Evolutionary conservation across 2,888 invertebrate species (phyloP).

Genomic region (Leptinotarsa juncta): DNA sequence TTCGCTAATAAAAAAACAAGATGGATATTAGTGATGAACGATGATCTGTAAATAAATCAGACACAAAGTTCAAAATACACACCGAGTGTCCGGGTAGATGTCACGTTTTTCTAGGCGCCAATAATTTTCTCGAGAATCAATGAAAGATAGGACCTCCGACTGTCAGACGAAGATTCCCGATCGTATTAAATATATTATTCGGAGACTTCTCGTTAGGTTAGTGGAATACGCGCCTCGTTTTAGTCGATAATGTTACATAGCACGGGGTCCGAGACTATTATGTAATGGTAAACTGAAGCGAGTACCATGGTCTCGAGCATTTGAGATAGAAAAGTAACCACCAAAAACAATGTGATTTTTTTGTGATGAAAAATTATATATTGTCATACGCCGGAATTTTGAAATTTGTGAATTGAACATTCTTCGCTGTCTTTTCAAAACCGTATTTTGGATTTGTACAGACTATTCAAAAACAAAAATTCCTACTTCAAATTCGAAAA

Average conservation of each 20-base stretch:
- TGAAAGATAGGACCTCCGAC: conserved; percentile 31
- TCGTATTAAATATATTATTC: conserved; percentile 48
- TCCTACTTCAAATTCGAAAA: not conserved
- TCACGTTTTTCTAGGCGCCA: not conserved
- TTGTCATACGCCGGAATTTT: conserved; percentile 42
- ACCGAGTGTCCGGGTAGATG: not conserved
- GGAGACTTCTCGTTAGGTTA: conserved; percentile 44
- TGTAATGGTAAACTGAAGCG: conserved; percentile 39
- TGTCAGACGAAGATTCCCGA: conserved; percentile 43
- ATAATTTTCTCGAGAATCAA: conserved; percentile 31
- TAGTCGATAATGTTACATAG: conserved; percentile 56
- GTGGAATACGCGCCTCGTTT: conserved; percentile 46
- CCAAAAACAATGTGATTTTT: conserved; percentile 43
- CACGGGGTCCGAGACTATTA: conserved; percentile 45
- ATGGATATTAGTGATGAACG: not conserved
- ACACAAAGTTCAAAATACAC: not conserved
- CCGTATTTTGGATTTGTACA: not conserved
- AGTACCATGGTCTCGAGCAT: conserved; percentile 28
- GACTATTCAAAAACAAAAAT: not conserved
- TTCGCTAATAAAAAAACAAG: not conserved
- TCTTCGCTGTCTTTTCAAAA: not conserved
- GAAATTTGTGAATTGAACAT: conserved; percentile 21
- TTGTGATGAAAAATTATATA: conserved; percentile 39
- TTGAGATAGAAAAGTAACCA: conserved; percentile 23
- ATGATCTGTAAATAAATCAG: not conserved